Evolutionary conservation across 2,797 vertebrate species (phyloP).

Genomic region (Neomorphus geoffroyi): DNA sequence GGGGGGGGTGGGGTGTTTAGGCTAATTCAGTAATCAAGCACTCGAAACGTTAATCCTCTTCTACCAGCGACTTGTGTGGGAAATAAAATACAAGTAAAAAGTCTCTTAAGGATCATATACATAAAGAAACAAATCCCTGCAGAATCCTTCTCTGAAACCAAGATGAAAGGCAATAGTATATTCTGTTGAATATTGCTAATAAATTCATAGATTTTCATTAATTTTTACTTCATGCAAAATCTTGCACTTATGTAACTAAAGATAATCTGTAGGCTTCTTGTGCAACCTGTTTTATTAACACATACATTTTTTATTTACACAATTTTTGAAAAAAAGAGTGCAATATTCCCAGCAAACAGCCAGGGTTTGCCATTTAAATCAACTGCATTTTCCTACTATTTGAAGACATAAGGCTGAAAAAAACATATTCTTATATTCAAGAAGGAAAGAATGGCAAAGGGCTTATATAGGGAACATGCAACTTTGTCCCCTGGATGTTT

Average conservation of each 20-base stretch:
- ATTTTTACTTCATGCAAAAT: conserved; percentile 28
- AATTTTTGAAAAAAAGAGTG: not conserved
- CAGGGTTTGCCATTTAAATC: not conserved
- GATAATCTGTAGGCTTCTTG: not conserved
- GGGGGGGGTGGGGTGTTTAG: not conserved
- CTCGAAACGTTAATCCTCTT: not conserved
- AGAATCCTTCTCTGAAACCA: not conserved
- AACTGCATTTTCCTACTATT: not conserved
- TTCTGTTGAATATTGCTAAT: not conserved
- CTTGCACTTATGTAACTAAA: not conserved
- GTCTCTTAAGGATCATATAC: not conserved
- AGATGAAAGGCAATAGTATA: not conserved
- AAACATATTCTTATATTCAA: not conserved
- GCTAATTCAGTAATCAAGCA: not conserved
- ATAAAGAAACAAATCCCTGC: conserved; percentile 2
- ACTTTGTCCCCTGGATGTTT: not conserved
- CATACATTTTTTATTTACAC: not conserved
- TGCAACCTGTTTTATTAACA: not conserved
- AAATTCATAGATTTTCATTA: not conserved
- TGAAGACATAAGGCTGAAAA: not conserved
- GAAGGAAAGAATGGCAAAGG: not conserved
- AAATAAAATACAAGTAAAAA: not conserved
- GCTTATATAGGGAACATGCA: not conserved
- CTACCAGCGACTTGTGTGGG: not conserved
- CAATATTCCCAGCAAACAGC: not conserved